These are phyloP conservation scores for Torymus auratus DNA, from an alignment of 2,888 invertebrate genomes.

Conservation along the genomic window DNA sequence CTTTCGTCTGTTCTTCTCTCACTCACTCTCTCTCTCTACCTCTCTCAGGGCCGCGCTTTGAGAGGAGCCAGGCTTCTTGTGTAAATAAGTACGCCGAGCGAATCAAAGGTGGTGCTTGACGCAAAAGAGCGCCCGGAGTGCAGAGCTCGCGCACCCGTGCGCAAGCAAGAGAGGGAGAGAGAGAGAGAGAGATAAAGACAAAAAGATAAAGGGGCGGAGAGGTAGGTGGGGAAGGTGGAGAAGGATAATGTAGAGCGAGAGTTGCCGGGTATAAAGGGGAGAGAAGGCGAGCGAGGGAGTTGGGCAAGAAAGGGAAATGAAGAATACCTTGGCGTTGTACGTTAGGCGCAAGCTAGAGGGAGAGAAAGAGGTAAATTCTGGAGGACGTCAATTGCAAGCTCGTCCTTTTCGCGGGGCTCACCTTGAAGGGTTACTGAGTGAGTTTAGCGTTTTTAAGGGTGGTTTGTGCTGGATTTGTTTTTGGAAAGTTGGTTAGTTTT, in stretches of 20 bases:
- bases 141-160: neutral
- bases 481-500: too few relatives aligned
- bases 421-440: too few relatives aligned
- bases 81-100: conserved; percentile 45
- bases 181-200: too few relatives aligned
- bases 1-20: neutral
- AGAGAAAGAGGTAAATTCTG: neutral
- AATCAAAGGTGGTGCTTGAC: conserved; percentile 49
- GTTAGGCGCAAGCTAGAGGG: neutral
- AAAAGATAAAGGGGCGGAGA: conserved; percentile 9
- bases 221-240: neutral
- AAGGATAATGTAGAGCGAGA: neutral
- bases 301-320: conserved; percentile 21
- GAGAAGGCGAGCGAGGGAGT: too few relatives aligned
- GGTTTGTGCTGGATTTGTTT: too few relatives aligned
- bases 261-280: neutral
- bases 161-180: too few relatives aligned
- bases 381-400: too few relatives aligned
- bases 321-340: conserved; percentile 6
- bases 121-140: conserved; percentile 17
- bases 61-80: conserved; percentile 34
- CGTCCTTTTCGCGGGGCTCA: too few relatives aligned
- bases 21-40: neutral
- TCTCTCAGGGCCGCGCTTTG: conserved; percentile 1
- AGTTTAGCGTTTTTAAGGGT: too few relatives aligned